Evolutionary conservation across 2,113 vertebrate genomes (phyloP).

Genomic region (Eurystomus gularis): DNA sequence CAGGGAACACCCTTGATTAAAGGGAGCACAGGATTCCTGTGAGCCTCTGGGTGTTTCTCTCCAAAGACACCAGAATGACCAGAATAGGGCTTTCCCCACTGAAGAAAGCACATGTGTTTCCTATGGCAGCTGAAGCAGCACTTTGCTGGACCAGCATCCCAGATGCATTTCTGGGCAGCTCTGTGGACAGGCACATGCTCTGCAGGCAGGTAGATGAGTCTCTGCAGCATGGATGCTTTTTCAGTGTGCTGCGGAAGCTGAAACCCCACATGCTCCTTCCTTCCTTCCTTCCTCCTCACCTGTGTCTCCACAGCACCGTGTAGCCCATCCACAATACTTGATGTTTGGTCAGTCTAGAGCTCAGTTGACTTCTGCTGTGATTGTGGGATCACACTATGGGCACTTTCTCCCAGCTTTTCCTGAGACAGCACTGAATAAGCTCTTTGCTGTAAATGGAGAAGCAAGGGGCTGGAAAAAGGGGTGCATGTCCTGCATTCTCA

Average conservation of each 20-base stretch:
- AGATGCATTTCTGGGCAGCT: background rate
- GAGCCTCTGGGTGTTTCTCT: background rate
- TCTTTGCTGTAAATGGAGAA: background rate
- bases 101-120: background rate
- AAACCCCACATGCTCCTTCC: background rate
- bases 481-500: background rate
- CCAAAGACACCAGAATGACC: background rate
- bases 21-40: background rate
- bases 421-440: background rate
- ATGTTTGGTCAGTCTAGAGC: background rate
- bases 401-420: background rate
- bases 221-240: background rate
- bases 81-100: background rate
- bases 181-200: fast-evolving
- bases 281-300: background rate
- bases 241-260: background rate
- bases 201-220: background rate
- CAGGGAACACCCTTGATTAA: background rate
- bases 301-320: background rate
- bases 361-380: background rate
- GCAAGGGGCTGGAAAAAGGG: background rate
- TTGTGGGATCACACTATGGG: background rate
- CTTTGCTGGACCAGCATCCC: background rate
- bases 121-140: background rate
- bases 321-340: background rate